These are phyloP conservation scores for Ditula angustiorana DNA, from an alignment of 2,888 invertebrate species.

Conservation along the genomic window DNA sequence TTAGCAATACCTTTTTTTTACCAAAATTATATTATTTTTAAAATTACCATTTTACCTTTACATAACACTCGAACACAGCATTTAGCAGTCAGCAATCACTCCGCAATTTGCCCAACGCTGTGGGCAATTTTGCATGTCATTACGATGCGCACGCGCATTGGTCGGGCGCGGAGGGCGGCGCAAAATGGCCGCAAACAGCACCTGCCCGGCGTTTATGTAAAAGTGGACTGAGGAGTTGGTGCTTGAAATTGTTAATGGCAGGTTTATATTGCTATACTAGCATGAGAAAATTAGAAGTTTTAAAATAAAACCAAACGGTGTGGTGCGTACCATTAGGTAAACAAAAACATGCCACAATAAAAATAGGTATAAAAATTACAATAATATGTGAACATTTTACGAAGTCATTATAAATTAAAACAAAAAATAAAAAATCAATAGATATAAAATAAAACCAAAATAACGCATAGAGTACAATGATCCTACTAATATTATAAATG, in stretches of 20 bases:
- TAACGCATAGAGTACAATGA: no score
- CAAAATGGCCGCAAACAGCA: background rate
- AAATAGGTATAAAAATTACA: no score
- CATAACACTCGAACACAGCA: background rate
- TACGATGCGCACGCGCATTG: slow-evolving; percentile 31
- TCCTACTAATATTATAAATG: no score
- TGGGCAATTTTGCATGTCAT: slow-evolving; percentile 43
- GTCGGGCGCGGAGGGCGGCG: slow-evolving; percentile 24
- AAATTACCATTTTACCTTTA: slow-evolving; percentile 6
- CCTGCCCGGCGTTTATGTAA: background rate
- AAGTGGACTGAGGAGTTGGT: slow-evolving; percentile 1
- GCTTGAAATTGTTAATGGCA: background rate
- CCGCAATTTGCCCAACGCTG: slow-evolving; percentile 22
- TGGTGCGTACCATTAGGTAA: background rate
- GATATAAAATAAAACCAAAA: no score
- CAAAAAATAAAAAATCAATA: no score
- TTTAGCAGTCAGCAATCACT: slow-evolving; percentile 1
- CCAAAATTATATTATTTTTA: background rate
- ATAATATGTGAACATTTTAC: no score
- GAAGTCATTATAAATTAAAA: no score
- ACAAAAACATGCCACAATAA: no score
- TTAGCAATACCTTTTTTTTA: background rate
- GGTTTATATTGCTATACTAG: no score
- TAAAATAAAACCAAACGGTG: no score
- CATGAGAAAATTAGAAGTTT: background rate